Conservation (phyloP, 2,113 vertebrate genomes). For the Meleagris gallopavo region DNA sequence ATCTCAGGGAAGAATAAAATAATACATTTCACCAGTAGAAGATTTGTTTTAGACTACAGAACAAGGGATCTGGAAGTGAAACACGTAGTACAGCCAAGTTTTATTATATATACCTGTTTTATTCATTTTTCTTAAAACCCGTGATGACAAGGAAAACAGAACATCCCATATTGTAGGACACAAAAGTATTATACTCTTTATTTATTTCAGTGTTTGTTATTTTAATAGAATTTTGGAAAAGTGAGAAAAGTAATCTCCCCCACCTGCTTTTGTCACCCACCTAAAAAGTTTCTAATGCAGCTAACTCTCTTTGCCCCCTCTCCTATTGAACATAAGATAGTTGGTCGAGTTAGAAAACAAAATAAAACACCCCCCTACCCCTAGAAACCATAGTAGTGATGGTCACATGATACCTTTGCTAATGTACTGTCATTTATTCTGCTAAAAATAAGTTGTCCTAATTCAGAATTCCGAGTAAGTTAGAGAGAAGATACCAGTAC, state of each 20-base stretch:
- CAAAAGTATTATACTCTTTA: neutral
- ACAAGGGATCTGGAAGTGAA: neutral
- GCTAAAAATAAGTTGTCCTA: neutral
- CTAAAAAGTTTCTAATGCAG: neutral
- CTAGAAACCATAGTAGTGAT: neutral
- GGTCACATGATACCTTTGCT: neutral
- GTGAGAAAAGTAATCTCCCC: neutral
- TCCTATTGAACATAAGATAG: neutral
- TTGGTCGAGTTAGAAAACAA: neutral
- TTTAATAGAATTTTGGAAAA: neutral
- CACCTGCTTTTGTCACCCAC: neutral
- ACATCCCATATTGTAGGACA: neutral
- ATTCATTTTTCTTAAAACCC: neutral
- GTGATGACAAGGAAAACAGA: neutral
- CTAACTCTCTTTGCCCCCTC: neutral
- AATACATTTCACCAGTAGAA: neutral
- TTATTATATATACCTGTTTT: neutral
- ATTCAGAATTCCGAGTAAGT: neutral
- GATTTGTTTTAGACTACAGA: neutral
- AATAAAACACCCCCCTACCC: no score
- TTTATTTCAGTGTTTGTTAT: neutral
- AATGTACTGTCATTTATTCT: neutral
- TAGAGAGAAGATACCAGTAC: neutral
- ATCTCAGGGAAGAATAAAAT: neutral
- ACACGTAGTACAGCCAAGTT: neutral